These are phyloP conservation scores for Cololabis saira DNA, from an alignment of 2,113 vertebrate species.

Conservation along the genomic window DNA sequence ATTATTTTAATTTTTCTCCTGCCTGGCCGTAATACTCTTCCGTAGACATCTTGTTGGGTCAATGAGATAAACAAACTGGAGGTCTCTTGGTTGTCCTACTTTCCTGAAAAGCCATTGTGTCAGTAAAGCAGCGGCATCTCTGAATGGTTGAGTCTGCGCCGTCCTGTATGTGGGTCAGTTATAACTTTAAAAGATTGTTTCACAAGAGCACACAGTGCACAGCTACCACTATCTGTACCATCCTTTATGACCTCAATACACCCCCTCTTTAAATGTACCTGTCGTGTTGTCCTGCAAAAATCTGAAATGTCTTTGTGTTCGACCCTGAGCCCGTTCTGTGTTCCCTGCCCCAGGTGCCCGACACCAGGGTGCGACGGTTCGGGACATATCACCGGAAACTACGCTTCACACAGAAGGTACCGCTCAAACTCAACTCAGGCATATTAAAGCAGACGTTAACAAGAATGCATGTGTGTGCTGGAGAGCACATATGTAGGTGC, in stretches of 20 bases:
- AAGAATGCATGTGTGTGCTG: not conserved
- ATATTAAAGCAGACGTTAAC: not conserved
- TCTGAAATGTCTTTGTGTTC: conserved; percentile 11
- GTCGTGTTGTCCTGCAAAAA: not conserved
- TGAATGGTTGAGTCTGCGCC: not conserved
- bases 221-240: no score
- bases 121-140: not conserved
- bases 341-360: conserved; percentile 91
- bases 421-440: not conserved
- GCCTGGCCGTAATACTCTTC: no score
- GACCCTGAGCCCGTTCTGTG: conserved; percentile 72
- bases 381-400: conserved; percentile 99
- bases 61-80: not conserved
- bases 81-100: no score
- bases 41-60: not conserved
- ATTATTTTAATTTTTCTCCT: no score
- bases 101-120: not conserved
- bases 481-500: not conserved
- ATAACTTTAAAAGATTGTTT: not conserved
- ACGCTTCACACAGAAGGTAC: conserved; percentile 98
- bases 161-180: not conserved
- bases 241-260: no score
- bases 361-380: conserved; percentile 98
- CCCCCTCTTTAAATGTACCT: no score
- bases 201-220: not conserved